Evolutionary conservation across 2,113 vertebrate species (phyloP), one percentile per base, ranked within the genome.

Genomic region (Colistium nudipinnis): DNA sequence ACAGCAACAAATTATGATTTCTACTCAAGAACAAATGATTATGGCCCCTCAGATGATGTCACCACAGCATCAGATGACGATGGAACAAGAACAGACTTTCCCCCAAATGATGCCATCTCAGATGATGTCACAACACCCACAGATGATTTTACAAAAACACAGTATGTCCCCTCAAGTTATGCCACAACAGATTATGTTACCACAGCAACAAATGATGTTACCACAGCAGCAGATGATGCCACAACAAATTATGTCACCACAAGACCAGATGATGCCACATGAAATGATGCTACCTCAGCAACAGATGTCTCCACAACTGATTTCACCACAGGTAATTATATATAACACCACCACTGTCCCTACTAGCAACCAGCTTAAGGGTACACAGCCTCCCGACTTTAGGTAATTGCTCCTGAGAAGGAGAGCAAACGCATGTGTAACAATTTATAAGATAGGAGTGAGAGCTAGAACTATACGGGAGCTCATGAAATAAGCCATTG

Each of bases 311-410:
- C 66, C 31, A 13, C 70, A 71, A 51, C 9, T 76, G 61, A 71
- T 78, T 31, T 52, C 71, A 13, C 69, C 79, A 56, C 88, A 89
- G 84, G 85, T 88, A 81, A 81, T 70, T 62, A 2, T 28, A 63
- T 16, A 24, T 8, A 5, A 31, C 8, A 5, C 30, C 30, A 31
- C 8, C 30, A 31, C 8, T 31, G 30, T n/a, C n/a, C n/a, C n/a
- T n/a, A n/a, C n/a, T n/a, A n/a, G n/a, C n/a, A n/a, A n/a, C n/a
- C n/a, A n/a, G n/a, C n/a, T n/a, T n/a, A n/a, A n/a, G n/a, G n/a
- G n/a, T n/a, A n/a, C n/a, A n/a, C n/a, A n/a, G n/a, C n/a, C n/a
- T n/a, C n/a, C n/a, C n/a, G n/a, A n/a, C n/a, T n/a, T n/a, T n/a
- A n/a, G n/a, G n/a, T n/a, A n/a, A n/a, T n/a, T n/a, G n/a, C n/a